These are phyloP conservation scores for Xanthorhoe spadicearia DNA, from an alignment of 2,888 invertebrate genomes.

Conservation along the genomic window DNA sequence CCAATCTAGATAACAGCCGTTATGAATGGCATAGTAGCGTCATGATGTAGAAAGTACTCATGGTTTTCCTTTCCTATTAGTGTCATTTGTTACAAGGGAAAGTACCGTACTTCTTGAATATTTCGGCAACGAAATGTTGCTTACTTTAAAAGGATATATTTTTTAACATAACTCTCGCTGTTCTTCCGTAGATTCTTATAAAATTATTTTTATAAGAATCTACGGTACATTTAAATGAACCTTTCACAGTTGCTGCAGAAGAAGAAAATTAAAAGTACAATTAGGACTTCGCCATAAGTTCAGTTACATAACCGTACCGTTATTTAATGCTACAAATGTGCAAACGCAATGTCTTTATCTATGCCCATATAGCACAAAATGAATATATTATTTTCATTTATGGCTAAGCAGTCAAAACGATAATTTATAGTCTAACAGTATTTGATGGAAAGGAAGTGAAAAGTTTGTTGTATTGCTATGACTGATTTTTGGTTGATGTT, in stretches of 20 bases:
- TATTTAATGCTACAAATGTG: conserved; percentile 17
- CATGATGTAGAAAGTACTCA: conserved; percentile 16
- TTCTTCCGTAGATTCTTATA: no score
- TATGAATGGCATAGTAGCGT: neutral
- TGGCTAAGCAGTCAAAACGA: conserved; percentile 15
- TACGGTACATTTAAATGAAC: no score
- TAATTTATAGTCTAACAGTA: conserved; percentile 2
- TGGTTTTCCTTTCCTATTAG: conserved; percentile 20
- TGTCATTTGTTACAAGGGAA: neutral
- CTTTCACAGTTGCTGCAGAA: no score
- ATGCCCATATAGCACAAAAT: conserved; percentile 18
- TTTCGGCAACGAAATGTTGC: neutral
- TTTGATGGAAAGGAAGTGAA: neutral
- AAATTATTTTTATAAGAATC: no score
- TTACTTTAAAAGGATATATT: no score
- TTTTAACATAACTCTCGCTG: no score
- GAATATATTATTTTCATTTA: conserved; percentile 23
- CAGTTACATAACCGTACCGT: conserved; percentile 5
- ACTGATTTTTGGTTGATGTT: neutral
- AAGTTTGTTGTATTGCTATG: neutral
- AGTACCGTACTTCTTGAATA: neutral
- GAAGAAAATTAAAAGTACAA: no score
- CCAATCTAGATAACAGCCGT: neutral
- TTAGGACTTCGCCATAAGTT: neutral
- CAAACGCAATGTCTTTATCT: conserved; percentile 14